Evolutionary conservation across 1,140 invertebrate species (phyloP), one percentile per base, ranked within the genome.

Genomic region (Onthophagus taurus): DNA sequence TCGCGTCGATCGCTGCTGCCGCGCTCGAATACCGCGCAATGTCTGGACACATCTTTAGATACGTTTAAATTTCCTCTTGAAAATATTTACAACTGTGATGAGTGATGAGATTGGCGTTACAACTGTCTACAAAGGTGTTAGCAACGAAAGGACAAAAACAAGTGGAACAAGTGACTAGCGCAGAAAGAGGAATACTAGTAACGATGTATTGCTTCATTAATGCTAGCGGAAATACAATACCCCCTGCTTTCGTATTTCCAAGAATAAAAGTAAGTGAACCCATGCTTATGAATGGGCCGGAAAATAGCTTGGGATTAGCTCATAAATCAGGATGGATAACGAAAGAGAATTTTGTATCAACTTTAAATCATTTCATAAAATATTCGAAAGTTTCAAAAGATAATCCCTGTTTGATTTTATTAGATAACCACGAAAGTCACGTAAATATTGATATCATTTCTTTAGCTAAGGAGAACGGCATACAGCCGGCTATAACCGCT

Each of bases 201-300:
- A n/a, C n/a, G n/a, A n/a, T n/a, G n/a, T n/a, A n/a, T n/a, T 35
- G n/a, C 18, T 20, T 37, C 14, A 35, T 47, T 8, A 23, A 23
- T 18, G 45, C 45, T 11, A 42, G 39, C 6, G 37, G 50, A 30
- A 36, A 62, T 30, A 46, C 58, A 6, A 51, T 61, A 42, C 61
- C 59, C 30, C 59, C 58, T 42, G 58, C 58, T 51, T 50, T 53
- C 18, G 19, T 35, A 16, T 42, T 33, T 29, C 45, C 39, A 14
- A 8, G 30, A 18, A 17, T 16, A n/a, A 29, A 42, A 33, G 41
- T 39, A 19, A 26, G 11, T 5, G 23, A 31, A 12, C n/a, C 9
- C n/a, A 31, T 36, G 21, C 24, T 47, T 14, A n/a, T 20, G 11
- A 13, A 42, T 23, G 8, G 37, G 9, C 37, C 45, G 23, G 17